phyloP scores from a whole-genome alignment of 2,113 vertebrate genomes.

The Burhinus oedicnemus region DNA sequence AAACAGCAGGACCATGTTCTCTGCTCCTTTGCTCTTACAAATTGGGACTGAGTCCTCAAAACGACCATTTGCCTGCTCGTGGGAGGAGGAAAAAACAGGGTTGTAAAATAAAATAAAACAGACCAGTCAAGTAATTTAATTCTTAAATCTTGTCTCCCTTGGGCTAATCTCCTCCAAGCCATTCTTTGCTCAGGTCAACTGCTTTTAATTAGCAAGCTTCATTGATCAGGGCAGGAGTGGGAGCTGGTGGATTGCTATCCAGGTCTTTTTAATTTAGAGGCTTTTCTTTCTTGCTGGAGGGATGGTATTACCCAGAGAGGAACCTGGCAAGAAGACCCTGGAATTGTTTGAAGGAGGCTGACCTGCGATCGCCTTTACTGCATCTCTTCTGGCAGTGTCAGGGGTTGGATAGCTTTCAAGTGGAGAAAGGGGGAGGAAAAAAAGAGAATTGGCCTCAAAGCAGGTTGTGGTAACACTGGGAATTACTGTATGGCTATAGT shows the following conservation, averaged over 20 bases:
- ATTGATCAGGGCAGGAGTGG: slow-evolving; percentile 56
- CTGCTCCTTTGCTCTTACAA: background rate
- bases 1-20: background rate
- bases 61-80: background rate
- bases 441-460: background rate
- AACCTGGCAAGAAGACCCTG: slow-evolving; percentile 19
- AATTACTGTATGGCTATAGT: background rate
- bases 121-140: slow-evolving; percentile 56
- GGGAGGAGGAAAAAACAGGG: background rate
- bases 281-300: slow-evolving; percentile 20
- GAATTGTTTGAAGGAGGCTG: slow-evolving; percentile 23
- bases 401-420: slow-evolving; percentile 1
- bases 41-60: slow-evolving; percentile 25
- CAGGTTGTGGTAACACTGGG: background rate
- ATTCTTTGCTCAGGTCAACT: slow-evolving; percentile 60
- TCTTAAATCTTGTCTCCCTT: slow-evolving; percentile 55
- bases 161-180: slow-evolving; percentile 36
- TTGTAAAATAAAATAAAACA: slow-evolving; percentile 54
- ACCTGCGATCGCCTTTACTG: background rate
- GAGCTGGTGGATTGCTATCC: slow-evolving; percentile 47
- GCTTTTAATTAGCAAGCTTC: slow-evolving; percentile 68
- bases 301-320: background rate
- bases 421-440: background rate
- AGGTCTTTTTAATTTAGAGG: slow-evolving; percentile 45
- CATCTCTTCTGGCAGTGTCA: slow-evolving; percentile 35